Base-by-base conservation (phyloP, 2,888 invertebrate species). In the Sinopyrophorus schimmeli region DNA sequence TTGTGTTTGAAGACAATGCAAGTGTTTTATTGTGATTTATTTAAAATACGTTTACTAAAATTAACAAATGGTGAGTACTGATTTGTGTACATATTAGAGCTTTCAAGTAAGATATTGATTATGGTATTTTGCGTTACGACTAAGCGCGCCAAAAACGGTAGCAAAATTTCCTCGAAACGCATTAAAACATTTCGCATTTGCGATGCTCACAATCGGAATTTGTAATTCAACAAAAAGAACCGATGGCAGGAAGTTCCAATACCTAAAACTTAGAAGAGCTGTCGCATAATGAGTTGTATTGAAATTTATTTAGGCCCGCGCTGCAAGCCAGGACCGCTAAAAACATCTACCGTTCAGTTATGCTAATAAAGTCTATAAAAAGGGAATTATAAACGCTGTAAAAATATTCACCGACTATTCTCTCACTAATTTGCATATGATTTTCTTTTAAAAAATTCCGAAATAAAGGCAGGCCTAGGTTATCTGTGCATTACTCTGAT, bases 341-440 rank as follows among this genome's bases (percentile, higher is more conserved):
- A 59, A 55, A 55, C 60, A 58, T 55, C 54, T 53, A 57, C 64
- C 64, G 64, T 69, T 68, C 71, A 66, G 66, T 68, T 70, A 72
- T 72, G 72, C 68, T 70, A 72, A 73, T 72, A 54, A n/a, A 66
- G 64, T 55, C 64, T 64, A 67, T 72, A 72, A 72, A 72, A 72
- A 71, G 66, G 67, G 66, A 72, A 72, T 72, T 72, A 72, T 71
- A 72, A 72, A 73, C 72, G 71, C 70, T 70, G 71, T 69, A 68
- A 71, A 72, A 73, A 73, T 73, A 72, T 72, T 72, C 72, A 69
- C 69, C 70, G 69, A 65, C 69, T 67, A 70, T 68, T 68, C 69
- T 61, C 62, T 64, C 63, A 58, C 66, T 68, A 69, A 72, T 72
- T 72, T 72, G 71, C 72, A 72, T 72, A 69, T 70, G 71, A 71